phyloP scores from a whole-genome alignment of 2,888 invertebrate species.

The Apodemia mormo region DNA sequence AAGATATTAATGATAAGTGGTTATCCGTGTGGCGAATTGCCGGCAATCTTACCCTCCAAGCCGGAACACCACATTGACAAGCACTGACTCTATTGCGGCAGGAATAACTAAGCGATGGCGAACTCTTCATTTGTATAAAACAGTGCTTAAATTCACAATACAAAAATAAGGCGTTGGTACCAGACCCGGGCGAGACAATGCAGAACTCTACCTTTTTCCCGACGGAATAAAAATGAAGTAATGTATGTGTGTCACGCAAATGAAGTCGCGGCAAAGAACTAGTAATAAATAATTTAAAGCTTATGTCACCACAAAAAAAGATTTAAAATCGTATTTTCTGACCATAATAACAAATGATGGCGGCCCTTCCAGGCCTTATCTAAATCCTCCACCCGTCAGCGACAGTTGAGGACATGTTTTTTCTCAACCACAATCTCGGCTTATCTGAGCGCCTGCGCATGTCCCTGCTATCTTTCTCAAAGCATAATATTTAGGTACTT shows the following conservation, averaged over 20 bases:
- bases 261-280: no score
- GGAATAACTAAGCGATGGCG: no score
- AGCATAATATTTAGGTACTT: slow-evolving; percentile 65
- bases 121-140: no score
- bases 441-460: slow-evolving; percentile 54
- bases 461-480: slow-evolving; percentile 50
- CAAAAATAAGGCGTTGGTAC: no score
- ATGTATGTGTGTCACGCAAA: not conserved
- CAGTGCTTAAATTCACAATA: no score
- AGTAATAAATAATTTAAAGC: slow-evolving; percentile 1
- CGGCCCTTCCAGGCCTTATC: slow-evolving; percentile 34
- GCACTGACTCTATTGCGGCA: no score
- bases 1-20: no score
- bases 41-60: no score
- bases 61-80: no score
- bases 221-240: not conserved
- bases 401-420: slow-evolving; percentile 51
- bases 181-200: no score
- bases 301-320: not conserved
- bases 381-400: slow-evolving; percentile 40
- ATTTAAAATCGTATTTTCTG: slow-evolving; percentile 10
- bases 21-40: no score
- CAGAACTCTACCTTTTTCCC: no score
- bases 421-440: slow-evolving; percentile 49
- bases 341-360: slow-evolving; percentile 25